A percentile compares a stretch with the other conserved stretches of the same genome.
Conservation (phyloP, 1,140 invertebrate genomes). For the Andricus grossulariae region DNA sequence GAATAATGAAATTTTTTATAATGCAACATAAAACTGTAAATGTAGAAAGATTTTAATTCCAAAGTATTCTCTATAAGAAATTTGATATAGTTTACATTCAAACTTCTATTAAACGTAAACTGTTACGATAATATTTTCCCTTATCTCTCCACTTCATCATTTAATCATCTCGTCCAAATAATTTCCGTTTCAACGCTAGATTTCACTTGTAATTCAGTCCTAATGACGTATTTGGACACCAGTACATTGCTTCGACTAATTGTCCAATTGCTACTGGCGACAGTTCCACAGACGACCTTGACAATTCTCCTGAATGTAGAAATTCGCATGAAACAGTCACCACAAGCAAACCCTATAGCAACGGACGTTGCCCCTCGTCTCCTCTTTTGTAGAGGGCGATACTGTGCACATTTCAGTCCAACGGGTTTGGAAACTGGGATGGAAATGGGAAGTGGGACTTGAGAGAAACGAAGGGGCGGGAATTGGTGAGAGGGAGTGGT, state of each 20-base stretch:
- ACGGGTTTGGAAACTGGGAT: slow-evolving; percentile 47
- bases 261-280: neutral
- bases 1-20: too few species aligned
- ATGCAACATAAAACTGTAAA: too few species aligned
- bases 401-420: neutral
- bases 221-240: neutral
- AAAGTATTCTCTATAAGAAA: too few species aligned
- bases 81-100: too few species aligned
- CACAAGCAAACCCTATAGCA: neutral
- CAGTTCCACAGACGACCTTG: slow-evolving; percentile 26
- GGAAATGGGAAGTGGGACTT: slow-evolving; percentile 56
- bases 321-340: slow-evolving; percentile 19
- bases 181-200: too few species aligned
- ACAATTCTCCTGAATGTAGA: slow-evolving; percentile 6
- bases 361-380: neutral
- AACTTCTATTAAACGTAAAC: too few species aligned
- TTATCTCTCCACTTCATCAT: too few species aligned
- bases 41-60: too few species aligned
- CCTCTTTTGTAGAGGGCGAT: slow-evolving; percentile 7
- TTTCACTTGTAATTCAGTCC: neutral
- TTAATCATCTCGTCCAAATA: too few species aligned
- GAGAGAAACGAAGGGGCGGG: slow-evolving; percentile 36
- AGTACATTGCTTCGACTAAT: slow-evolving; percentile 15
- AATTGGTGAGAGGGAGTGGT: slow-evolving; percentile 50
- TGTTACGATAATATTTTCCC: too few species aligned